These are phyloP conservation scores for Indicator indicator DNA, from an alignment of 2,113 vertebrate species.

Conservation along the genomic window DNA sequence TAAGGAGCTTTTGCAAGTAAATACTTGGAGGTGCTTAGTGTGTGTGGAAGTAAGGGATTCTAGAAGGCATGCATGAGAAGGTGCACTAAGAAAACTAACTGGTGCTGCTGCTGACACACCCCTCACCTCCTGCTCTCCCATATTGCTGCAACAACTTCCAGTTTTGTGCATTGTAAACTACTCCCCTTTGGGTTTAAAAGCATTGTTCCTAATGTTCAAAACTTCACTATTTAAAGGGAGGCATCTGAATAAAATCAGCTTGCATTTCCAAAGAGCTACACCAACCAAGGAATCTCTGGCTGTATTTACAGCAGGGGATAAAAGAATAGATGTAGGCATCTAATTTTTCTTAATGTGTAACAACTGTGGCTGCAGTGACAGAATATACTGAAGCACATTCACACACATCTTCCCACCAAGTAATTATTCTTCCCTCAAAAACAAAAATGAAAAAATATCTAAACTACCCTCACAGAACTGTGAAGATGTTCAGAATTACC, in stretches of 20 bases:
- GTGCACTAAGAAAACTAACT: neutral
- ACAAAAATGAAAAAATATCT: neutral
- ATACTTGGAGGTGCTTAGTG: slow-evolving; percentile 41
- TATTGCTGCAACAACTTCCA: neutral
- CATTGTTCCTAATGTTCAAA: neutral
- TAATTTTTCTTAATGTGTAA: neutral
- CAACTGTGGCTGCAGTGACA: neutral
- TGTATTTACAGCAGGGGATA: neutral
- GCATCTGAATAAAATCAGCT: neutral
- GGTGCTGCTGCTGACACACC: neutral
- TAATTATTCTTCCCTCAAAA: neutral
- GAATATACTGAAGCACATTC: neutral
- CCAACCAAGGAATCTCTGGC: neutral
- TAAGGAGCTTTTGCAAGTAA: slow-evolving; percentile 60
- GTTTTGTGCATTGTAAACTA: neutral
- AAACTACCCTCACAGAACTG: neutral
- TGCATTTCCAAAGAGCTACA: neutral
- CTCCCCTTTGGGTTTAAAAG: neutral
- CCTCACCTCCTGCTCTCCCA: fast-evolving
- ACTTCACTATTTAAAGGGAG: neutral
- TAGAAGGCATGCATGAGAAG: neutral
- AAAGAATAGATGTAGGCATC: neutral
- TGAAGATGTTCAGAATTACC: neutral
- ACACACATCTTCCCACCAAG: neutral
- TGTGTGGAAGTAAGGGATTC: neutral